phyloP scores from a whole-genome alignment of 2,113 vertebrate species.

The Lagopus muta region DNA sequence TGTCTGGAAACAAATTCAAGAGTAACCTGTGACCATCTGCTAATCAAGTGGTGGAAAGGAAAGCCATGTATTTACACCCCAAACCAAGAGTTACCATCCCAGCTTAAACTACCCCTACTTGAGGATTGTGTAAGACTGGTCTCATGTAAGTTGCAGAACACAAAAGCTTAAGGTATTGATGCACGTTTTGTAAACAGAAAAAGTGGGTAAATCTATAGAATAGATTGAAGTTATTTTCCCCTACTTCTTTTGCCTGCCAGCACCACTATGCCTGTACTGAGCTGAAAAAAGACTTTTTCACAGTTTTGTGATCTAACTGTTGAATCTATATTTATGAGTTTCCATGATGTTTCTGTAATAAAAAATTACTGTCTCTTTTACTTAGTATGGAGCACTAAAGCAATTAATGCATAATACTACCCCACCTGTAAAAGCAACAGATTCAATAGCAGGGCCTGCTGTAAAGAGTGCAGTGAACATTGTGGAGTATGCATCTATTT shows the following conservation, averaged over 20 bases:
- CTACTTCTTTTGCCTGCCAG: slow-evolving; percentile 5
- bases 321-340: slow-evolving; percentile 69
- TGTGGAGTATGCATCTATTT: slow-evolving; percentile 11
- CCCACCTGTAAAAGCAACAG: neutral
- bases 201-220: slow-evolving; percentile 1
- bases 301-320: slow-evolving; percentile 32
- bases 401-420: slow-evolving; percentile 14
- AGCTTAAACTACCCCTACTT: neutral
- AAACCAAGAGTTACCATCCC: neutral
- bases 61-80: neutral
- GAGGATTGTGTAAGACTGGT: neutral
- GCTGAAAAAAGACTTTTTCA: slow-evolving; percentile 46
- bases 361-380: slow-evolving; percentile 36
- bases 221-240: neutral
- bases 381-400: slow-evolving; percentile 23
- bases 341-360: slow-evolving; percentile 40
- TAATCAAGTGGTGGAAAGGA: neutral
- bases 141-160: neutral
- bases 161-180: neutral
- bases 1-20: neutral
- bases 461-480: neutral
- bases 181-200: neutral
- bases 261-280: slow-evolving; percentile 27
- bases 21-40: neutral
- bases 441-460: slow-evolving; percentile 30